Evolutionary conservation across 2,888 invertebrate genomes (phyloP).

Genomic region (Thereva nobilitata): DNA sequence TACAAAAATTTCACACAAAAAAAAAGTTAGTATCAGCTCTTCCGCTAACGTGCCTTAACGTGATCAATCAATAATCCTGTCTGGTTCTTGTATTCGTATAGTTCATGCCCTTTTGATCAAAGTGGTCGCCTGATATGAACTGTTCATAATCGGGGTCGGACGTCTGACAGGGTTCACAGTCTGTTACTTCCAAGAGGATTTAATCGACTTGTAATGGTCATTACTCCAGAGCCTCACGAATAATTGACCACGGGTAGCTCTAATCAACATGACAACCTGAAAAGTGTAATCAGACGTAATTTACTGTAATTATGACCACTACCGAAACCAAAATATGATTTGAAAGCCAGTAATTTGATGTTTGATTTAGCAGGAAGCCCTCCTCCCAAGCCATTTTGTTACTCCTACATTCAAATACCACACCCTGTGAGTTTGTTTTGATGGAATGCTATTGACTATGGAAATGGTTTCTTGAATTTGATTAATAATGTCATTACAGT

Average conservation of each 20-base stretch:
- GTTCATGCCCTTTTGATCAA: slow-evolving; percentile 44
- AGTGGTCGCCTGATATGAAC: slow-evolving; percentile 35
- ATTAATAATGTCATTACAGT: too few species aligned
- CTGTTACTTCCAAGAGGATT: slow-evolving; percentile 27
- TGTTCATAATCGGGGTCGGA: slow-evolving; percentile 17
- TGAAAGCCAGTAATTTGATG: slow-evolving; percentile 35
- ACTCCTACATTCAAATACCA: too few species aligned
- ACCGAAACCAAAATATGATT: slow-evolving; percentile 34
- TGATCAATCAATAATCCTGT: slow-evolving; percentile 26
- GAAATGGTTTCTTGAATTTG: too few species aligned
- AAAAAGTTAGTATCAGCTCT: not conserved
- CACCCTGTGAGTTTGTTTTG: too few species aligned
- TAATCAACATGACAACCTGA: slow-evolving; percentile 20
- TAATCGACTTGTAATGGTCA: slow-evolving; percentile 20
- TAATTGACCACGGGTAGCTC: slow-evolving; percentile 24
- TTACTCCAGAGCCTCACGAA: slow-evolving; percentile 24
- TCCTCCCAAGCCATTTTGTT: too few species aligned
- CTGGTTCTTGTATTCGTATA: slow-evolving; percentile 30
- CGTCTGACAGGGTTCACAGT: slow-evolving; percentile 28
- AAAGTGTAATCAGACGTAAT: slow-evolving; percentile 39
- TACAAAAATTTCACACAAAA: too few species aligned
- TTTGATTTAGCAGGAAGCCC: slow-evolving; percentile 20
- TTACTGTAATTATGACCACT: slow-evolving; percentile 38
- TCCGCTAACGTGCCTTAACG: not conserved
- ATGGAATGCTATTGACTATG: too few species aligned